A percentile compares a stretch with the other conserved stretches of the same genome.
phyloP scores from a whole-genome alignment of 2,797 vertebrate genomes.

The Leontopithecus rosalia region DNA sequence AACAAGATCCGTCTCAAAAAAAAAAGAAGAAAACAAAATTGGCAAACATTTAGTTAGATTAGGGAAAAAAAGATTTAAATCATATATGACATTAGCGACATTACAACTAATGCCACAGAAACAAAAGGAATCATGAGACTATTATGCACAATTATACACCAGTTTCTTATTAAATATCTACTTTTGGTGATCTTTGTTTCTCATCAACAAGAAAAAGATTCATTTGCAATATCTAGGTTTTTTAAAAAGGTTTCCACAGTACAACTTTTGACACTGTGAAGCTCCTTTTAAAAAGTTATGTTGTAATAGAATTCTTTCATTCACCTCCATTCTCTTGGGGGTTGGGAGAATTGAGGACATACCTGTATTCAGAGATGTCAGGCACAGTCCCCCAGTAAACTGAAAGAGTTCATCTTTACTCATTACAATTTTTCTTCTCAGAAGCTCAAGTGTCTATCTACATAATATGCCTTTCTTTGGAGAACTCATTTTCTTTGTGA shows the following conservation, averaged over 20 bases:
- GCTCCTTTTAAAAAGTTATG: background rate
- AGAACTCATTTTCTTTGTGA: background rate
- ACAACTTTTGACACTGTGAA: background rate
- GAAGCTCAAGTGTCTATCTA: background rate
- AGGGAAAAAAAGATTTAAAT: background rate
- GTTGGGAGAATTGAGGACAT: background rate
- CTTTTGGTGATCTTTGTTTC: background rate
- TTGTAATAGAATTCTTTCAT: background rate
- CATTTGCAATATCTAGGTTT: background rate
- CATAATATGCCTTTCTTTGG: background rate
- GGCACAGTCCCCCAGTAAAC: fast-evolving
- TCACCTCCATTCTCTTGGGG: no score
- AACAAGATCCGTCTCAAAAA: no score
- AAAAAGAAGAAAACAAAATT: background rate
- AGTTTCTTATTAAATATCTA: background rate
- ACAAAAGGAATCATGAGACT: background rate
- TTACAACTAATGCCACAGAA: background rate
- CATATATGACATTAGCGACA: background rate
- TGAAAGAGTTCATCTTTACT: background rate
- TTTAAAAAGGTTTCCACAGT: background rate
- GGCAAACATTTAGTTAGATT: background rate
- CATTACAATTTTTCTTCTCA: background rate
- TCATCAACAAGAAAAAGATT: background rate
- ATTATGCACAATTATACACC: background rate
- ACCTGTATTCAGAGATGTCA: background rate